These are phyloP conservation scores for Cynopterus sphinx DNA, from an alignment of 2,797 vertebrate genomes.

Conservation along the genomic window DNA sequence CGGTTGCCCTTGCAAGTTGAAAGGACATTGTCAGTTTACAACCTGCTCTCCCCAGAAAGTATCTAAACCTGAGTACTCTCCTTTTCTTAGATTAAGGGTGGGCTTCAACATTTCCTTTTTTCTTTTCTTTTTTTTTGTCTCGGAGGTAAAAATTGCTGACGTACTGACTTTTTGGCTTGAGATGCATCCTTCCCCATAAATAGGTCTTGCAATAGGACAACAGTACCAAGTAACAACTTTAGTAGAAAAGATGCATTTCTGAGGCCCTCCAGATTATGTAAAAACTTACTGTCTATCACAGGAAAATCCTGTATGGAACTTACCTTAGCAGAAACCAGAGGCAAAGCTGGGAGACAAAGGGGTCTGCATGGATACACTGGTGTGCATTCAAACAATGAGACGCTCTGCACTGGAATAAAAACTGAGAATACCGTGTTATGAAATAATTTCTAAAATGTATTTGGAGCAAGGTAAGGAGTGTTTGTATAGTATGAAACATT, in stretches of 20 bases:
- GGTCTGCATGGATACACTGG: no score
- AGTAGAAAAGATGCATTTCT: neutral
- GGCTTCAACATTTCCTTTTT: neutral
- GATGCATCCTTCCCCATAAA: neutral
- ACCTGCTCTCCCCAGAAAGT: no score
- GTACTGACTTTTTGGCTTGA: neutral
- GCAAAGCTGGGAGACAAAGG: neutral
- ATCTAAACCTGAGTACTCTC: neutral
- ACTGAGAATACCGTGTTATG: neutral
- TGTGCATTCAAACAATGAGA: neutral
- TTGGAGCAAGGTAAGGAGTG: neutral
- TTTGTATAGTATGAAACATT: neutral
- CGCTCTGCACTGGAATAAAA: neutral
- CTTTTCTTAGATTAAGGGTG: neutral
- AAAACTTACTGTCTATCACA: neutral
- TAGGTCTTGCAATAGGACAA: neutral
- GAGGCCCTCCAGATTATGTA: neutral
- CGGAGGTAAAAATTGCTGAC: neutral
- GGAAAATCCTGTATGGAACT: neutral
- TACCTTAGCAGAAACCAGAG: neutral
- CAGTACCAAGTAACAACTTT: accelerated
- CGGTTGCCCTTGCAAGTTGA: no score
- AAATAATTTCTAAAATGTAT: neutral
- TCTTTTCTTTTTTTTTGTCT: neutral
- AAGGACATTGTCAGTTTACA: no score